These are phyloP conservation scores for Coryphaenoides rupestris DNA, from an alignment of 2,113 vertebrate genomes.

Conservation along the genomic window DNA sequence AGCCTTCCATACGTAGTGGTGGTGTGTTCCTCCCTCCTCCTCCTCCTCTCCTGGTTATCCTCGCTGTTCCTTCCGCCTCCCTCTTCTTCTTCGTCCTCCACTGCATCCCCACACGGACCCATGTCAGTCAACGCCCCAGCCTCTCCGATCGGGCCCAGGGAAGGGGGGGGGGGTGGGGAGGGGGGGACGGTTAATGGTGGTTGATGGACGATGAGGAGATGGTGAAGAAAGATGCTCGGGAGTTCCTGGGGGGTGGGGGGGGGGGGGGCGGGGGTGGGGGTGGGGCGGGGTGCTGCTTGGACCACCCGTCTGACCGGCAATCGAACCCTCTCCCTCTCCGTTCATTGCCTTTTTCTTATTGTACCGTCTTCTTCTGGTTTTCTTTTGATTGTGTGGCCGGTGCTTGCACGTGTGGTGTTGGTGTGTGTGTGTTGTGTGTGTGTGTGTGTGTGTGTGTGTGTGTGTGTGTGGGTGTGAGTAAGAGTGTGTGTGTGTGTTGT, in stretches of 20 bases:
- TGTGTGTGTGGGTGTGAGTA: background rate
- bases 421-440: too few species aligned
- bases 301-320: conserved; percentile 53
- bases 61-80: too few species aligned
- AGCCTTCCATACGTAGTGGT: conserved; percentile 78
- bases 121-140: conserved; percentile 56
- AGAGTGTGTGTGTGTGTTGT: conserved; percentile 37
- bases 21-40: conserved; percentile 69
- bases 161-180: conserved; percentile 39
- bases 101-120: conserved; percentile 68
- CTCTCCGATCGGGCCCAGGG: too few species aligned
- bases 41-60: too few species aligned
- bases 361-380: conserved; percentile 40
- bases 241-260: too few species aligned
- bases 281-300: conserved; percentile 35
- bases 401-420: too few species aligned
- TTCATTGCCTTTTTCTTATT: conserved; percentile 24
- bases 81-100: conserved; percentile 56
- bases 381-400: conserved; percentile 1
- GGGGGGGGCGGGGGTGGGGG: too few species aligned
- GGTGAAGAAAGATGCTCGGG: too few species aligned
- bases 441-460: too few species aligned
- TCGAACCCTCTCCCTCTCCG: conserved; percentile 52
- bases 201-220: too few species aligned
- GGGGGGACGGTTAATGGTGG: background rate